Evolutionary conservation across 2,888 invertebrate species (phyloP).

Genomic region (Carabus problematicus): DNA sequence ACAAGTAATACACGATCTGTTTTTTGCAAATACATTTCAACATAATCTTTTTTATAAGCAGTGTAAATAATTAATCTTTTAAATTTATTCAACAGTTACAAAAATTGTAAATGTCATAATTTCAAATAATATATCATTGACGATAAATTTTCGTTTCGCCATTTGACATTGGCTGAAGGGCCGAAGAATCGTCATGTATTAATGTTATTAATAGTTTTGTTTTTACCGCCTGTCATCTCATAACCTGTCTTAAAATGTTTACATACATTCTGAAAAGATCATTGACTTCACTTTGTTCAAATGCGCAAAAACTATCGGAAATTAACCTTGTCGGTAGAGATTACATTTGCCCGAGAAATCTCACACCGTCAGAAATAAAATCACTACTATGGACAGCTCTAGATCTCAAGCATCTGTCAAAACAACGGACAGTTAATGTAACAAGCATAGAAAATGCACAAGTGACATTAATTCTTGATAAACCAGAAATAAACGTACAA

Average conservation of each 20-base stretch:
- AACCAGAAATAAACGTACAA: slow-evolving; percentile 36
- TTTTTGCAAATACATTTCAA: too few species aligned
- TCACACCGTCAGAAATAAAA: slow-evolving; percentile 42
- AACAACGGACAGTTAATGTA: slow-evolving; percentile 20
- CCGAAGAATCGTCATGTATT: too few species aligned
- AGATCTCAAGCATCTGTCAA: slow-evolving; percentile 36
- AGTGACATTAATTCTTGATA: slow-evolving; percentile 39
- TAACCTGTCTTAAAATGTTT: slow-evolving; percentile 3
- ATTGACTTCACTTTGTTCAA: neutral
- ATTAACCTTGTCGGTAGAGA: slow-evolving; percentile 41
- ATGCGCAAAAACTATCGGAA: slow-evolving; percentile 10
- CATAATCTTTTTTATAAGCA: too few species aligned
- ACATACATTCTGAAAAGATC: too few species aligned
- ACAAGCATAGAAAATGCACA: slow-evolving; percentile 21
- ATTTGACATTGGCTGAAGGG: too few species aligned
- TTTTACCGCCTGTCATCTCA: neutral
- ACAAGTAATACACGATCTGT: too few species aligned
- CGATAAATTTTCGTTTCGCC: too few species aligned
- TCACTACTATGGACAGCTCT: slow-evolving; percentile 45
- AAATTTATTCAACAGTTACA: too few species aligned
- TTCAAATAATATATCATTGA: too few species aligned
- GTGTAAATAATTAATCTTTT: too few species aligned
- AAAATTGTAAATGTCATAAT: too few species aligned
- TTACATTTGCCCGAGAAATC: slow-evolving; percentile 35
- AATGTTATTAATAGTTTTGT: too few species aligned